phyloP scores from a whole-genome alignment of 2,888 invertebrate genomes.

The Drosophila testacea region DNA sequence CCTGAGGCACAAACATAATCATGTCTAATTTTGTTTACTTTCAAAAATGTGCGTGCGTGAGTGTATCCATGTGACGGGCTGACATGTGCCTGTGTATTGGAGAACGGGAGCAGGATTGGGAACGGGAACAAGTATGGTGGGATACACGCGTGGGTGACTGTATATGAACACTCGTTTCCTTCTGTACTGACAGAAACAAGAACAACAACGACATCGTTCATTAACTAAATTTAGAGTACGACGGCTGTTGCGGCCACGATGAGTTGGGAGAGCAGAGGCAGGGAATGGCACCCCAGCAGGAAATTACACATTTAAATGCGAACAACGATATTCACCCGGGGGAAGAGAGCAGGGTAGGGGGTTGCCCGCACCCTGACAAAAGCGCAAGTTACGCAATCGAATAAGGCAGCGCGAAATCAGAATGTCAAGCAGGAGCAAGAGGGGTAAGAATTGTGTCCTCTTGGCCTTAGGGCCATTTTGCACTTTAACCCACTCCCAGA shows the following conservation, averaged over 20 bases:
- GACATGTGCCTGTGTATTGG: constrained; percentile 19
- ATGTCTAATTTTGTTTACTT: constrained; percentile 81
- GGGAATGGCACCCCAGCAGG: constrained; percentile 53
- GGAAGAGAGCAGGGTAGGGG: constrained; percentile 21
- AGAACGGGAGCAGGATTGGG: background rate
- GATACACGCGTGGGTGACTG: constrained; percentile 49
- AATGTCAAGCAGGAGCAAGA: constrained; percentile 18
- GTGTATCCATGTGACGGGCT: constrained; percentile 45
- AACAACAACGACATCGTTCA: constrained; percentile 56
- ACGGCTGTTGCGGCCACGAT: constrained; percentile 66
- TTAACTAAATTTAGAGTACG: constrained; percentile 79
- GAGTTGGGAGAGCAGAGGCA: constrained; percentile 15
- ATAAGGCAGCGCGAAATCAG: constrained; percentile 66
- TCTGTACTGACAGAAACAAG: constrained; percentile 18
- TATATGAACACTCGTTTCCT: constrained; percentile 8
- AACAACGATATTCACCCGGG: constrained; percentile 10
- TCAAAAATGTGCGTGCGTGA: constrained; percentile 76
- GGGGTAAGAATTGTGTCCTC: constrained; percentile 17
- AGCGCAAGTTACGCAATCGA: constrained; percentile 76
- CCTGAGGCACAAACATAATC: constrained; percentile 79
- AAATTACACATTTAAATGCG: constrained; percentile 69
- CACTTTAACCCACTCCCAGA: constrained; percentile 48
- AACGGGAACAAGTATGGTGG: constrained; percentile 12
- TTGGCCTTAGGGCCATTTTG: constrained; percentile 65
- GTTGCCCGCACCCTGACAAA: background rate